A percentile compares a stretch with the other conserved stretches of the same genome.
phyloP scores from a whole-genome alignment of 2,888 invertebrate species.

The Tridacna crocea region DNA sequence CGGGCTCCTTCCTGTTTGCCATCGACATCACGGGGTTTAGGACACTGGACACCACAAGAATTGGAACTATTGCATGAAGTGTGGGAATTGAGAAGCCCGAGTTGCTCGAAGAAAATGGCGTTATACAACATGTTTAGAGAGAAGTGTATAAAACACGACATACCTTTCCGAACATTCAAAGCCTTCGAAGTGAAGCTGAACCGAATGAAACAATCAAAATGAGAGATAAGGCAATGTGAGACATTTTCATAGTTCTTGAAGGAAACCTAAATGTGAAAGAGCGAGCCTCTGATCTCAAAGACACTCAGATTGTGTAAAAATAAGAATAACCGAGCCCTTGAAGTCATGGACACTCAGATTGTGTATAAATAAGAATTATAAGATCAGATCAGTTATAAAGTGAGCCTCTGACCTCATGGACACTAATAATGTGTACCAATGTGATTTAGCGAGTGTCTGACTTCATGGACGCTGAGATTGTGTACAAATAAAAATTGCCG shows the following conservation, averaged over 20 bases:
- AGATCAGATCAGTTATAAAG: neutral
- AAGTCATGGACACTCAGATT: conserved; percentile 3
- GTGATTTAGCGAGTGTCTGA: neutral
- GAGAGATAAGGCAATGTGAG: neutral
- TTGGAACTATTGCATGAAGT: conserved; percentile 34
- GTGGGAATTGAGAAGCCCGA: neutral
- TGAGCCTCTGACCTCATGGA: conserved; percentile 5
- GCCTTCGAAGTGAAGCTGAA: conserved; percentile 21
- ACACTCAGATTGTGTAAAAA: neutral
- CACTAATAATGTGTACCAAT: neutral
- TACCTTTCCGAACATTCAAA: conserved; percentile 25
- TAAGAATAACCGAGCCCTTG: neutral
- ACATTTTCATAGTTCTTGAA: no score
- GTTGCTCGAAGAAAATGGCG: neutral
- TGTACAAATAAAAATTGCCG: neutral
- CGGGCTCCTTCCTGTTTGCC: conserved; percentile 22
- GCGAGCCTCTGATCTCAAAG: neutral
- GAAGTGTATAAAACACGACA: conserved; percentile 17
- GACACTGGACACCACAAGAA: conserved; percentile 24
- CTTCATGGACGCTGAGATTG: neutral
- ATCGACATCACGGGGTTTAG: neutral
- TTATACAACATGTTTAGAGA: conserved; percentile 25
- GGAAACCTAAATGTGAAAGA: neutral
- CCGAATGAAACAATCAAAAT: conserved; percentile 2
- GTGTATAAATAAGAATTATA: neutral